Evolutionary conservation across 2,888 invertebrate genomes (phyloP), one percentile per base, ranked within the genome.

Genomic region (Desoria tigrina): DNA sequence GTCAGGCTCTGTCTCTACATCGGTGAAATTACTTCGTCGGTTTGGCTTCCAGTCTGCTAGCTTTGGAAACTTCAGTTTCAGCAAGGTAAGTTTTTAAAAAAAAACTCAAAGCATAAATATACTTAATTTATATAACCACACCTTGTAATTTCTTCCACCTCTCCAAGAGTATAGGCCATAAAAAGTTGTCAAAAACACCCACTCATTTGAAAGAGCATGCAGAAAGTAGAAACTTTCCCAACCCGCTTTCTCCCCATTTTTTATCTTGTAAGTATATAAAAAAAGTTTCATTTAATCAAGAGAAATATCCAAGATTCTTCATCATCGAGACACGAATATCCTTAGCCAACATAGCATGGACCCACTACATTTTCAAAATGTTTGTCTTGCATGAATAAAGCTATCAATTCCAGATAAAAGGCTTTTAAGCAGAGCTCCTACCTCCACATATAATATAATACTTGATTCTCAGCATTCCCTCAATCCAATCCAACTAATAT

Each of bases 331-430:
- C n/a, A n/a, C n/a, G n/a, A n/a, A n/a, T n/a, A n/a, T n/a, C n/a
- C n/a, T n/a, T n/a, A n/a, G n/a, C n/a, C n/a, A n/a, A n/a, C n/a
- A n/a, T n/a, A n/a, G n/a, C n/a, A n/a, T n/a, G n/a, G n/a, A n/a
- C n/a, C n/a, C n/a, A n/a, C n/a, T n/a, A n/a, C n/a, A n/a, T 6
- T 18, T 18, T 45, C 45, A 4, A 21, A 21, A 26, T 21, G 51
- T 51, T 51, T 51, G 51, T 24, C 51, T 51, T 14, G 51, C 11
- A 4, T 51, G 51, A 42, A 58, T 49, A 58, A 58, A 58, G 58
- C 58, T 58, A 58, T 58, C 58, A 58, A 58, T 49, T 58, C 27
- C 58, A 45, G 58, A 58, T 58, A 54, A 54, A 54, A 54, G 54
- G 28, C n/a, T 54, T 32, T 51, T 51, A 21, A 6, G 4, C 21